A percentile compares a stretch with the other conserved stretches of the same genome.
Conservation (phyloP, 2,888 invertebrate genomes). For the Ypsolopha sequella region DNA sequence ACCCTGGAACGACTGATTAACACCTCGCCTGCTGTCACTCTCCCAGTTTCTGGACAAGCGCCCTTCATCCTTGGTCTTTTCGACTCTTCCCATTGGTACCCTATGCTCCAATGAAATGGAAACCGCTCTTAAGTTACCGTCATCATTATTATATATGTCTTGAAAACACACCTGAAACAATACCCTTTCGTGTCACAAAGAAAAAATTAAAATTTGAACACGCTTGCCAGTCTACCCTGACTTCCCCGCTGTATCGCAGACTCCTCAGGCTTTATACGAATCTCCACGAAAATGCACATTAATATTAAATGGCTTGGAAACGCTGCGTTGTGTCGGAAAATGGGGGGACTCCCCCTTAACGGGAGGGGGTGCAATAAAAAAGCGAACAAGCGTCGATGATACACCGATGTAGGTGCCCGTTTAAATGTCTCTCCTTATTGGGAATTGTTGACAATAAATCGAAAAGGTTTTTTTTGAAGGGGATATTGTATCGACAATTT, state of each 20-base stretch:
- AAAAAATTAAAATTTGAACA: slow-evolving; percentile 51
- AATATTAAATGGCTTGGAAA: slow-evolving; percentile 73
- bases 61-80: no score
- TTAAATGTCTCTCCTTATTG: slow-evolving; percentile 5
- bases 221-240: slow-evolving; percentile 45
- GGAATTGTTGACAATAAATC: no score
- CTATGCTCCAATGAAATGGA: no score
- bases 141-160: no score
- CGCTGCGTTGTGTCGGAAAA: slow-evolving; percentile 55
- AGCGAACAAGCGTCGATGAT: slow-evolving; percentile 56
- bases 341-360: slow-evolving; percentile 17
- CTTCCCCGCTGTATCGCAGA: slow-evolving; percentile 60
- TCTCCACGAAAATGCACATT: slow-evolving; percentile 72
- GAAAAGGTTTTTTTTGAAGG: no score
- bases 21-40: no score
- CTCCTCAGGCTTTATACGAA: slow-evolving; percentile 60
- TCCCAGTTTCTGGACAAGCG: no score
- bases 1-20: no score
- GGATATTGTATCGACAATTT: no score
- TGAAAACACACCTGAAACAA: background rate
- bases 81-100: no score
- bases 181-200: slow-evolving; percentile 18
- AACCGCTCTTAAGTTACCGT: no score
- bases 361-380: slow-evolving; percentile 49
- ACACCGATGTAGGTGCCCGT: slow-evolving; percentile 15